Evolutionary conservation across 2,888 invertebrate species (phyloP).

Genomic region (Dusona sp.): DNA sequence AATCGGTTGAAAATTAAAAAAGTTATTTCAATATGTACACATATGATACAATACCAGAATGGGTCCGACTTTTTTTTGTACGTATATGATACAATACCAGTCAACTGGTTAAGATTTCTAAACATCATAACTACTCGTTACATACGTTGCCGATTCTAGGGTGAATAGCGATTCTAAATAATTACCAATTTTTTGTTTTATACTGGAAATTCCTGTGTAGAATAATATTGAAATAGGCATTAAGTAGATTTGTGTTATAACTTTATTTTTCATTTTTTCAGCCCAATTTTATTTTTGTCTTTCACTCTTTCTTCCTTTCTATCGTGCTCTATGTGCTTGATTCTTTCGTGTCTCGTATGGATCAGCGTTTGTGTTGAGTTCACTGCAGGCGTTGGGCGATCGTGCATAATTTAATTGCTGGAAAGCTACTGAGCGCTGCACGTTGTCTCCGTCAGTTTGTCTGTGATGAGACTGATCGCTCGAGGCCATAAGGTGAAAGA

Average conservation of each 20-base stretch:
- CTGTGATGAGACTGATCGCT: conserved; percentile 26
- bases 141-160: no score
- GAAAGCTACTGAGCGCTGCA: conserved; percentile 45
- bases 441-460: conserved; percentile 56
- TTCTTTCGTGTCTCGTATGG: background rate
- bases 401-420: conserved; percentile 62
- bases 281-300: background rate
- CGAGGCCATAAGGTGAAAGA: conserved; percentile 24
- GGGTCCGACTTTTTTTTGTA: no score
- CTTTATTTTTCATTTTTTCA: background rate
- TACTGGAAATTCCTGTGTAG: no score
- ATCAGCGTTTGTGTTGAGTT: conserved; percentile 35
- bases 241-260: background rate
- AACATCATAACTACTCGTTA: no score
- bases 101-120: no score
- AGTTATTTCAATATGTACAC: no score
- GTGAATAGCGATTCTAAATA: no score
- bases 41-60: no score
- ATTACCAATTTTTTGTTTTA: no score
- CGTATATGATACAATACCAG: no score
- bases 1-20: no score
- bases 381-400: conserved; percentile 52
- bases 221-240: background rate
- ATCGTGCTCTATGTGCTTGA: background rate
- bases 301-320: background rate